These are phyloP conservation scores for Machimus atricapillus DNA, from an alignment of 2,888 invertebrate species.

Conservation along the genomic window DNA sequence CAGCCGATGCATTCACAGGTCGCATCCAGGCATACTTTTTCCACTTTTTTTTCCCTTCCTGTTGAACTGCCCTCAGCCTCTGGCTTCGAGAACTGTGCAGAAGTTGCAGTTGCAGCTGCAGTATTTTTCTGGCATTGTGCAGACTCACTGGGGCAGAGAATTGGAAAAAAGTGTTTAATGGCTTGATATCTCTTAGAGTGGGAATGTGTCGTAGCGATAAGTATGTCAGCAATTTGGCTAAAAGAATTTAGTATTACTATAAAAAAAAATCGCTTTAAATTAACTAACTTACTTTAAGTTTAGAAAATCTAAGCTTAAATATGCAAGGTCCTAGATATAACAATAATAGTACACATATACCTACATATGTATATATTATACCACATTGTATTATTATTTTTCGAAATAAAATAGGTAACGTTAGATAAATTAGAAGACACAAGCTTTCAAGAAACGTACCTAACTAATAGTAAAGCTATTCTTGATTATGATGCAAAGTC, in stretches of 20 bases:
- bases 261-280: too few species aligned
- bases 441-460: too few species aligned
- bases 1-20: not conserved
- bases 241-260: too few species aligned
- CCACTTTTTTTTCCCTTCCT: not conserved
- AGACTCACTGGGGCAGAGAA: not conserved
- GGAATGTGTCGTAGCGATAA: not conserved
- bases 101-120: not conserved
- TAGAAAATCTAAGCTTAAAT: not conserved
- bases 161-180: not conserved
- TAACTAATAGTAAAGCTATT: too few species aligned
- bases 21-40: not conserved
- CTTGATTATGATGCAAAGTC: too few species aligned
- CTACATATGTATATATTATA: too few species aligned
- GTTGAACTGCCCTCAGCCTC: not conserved
- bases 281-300: not conserved
- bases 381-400: too few species aligned
- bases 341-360: too few species aligned
- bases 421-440: too few species aligned
- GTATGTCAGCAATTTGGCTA: too few species aligned
- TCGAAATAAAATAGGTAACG: too few species aligned
- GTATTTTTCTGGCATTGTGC: not conserved
- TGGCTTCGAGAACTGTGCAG: not conserved
- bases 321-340: too few species aligned
- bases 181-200: not conserved